These are phyloP conservation scores for Aurelia sp. DNA, from an alignment of 30 jellyfish, hydroid and myxozoan species.

Conservation along the genomic window DNA sequence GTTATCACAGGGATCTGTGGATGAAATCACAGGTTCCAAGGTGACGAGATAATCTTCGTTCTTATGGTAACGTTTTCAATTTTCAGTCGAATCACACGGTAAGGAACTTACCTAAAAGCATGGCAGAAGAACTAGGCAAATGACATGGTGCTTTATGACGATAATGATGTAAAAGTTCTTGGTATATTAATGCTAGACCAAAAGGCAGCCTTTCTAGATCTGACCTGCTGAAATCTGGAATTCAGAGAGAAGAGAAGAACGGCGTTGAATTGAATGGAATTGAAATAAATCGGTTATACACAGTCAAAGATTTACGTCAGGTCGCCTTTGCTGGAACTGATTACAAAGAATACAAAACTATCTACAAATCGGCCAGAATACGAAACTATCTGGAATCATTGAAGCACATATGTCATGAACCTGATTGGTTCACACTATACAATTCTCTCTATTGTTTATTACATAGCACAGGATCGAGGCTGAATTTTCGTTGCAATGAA, in stretches of 20 bases:
- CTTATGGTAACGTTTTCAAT: neutral
- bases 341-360: too few species aligned
- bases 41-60: neutral
- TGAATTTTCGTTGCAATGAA: too few species aligned
- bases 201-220: slow-evolving; percentile 82
- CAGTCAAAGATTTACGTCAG: neutral
- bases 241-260: neutral
- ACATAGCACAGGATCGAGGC: too few species aligned
- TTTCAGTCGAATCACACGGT: neutral
- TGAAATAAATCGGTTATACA: neutral
- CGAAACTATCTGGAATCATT: too few species aligned
- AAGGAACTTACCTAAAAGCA: slow-evolving; percentile 35
- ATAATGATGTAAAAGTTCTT: slow-evolving; percentile 82
- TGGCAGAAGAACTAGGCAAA: slow-evolving; percentile 41
- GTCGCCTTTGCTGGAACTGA: neutral
- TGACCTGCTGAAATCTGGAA: slow-evolving; percentile 51
- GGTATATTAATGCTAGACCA: slow-evolving; percentile 81
- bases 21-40: too few species aligned
- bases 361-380: too few species aligned
- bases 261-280: neutral
- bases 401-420: too few species aligned
- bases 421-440: too few species aligned
- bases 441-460: too few species aligned
- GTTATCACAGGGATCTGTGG: too few species aligned
- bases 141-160: slow-evolving; percentile 54